These are phyloP conservation scores for Lathronympha strigana DNA, from an alignment of 2,888 invertebrate species.

Conservation along the genomic window DNA sequence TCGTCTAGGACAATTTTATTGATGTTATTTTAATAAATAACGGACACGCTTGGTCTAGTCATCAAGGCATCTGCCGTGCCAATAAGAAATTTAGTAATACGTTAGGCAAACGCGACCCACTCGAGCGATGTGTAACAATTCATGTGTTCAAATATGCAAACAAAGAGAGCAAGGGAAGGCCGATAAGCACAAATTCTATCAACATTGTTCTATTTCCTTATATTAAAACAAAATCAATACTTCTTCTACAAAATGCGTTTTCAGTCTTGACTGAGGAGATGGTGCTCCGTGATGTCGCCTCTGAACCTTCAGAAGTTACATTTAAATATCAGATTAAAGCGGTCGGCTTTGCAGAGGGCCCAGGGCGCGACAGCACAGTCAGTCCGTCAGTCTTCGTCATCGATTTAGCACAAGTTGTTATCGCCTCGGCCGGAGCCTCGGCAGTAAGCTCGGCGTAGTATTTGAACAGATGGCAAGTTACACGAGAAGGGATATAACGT, in stretches of 20 bases:
- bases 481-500: constrained; percentile 64
- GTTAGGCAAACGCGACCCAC: constrained; percentile 63
- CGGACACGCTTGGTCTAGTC: constrained; percentile 62
- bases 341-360: neutral
- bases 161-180: constrained; percentile 77
- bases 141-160: constrained; percentile 71
- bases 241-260: constrained; percentile 72
- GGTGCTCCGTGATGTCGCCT: constrained; percentile 51
- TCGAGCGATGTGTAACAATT: constrained; percentile 65
- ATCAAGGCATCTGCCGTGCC: constrained; percentile 56
- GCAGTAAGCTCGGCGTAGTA: constrained; percentile 44
- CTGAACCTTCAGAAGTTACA: neutral
- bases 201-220: constrained; percentile 48
- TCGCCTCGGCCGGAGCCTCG: constrained; percentile 6
- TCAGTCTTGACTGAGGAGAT: constrained; percentile 68
- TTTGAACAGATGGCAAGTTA: constrained; percentile 77
- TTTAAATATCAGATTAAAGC: neutral
- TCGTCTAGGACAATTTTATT: constrained; percentile 78
- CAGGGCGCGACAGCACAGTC: constrained; percentile 16
- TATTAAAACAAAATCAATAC: constrained; percentile 63
- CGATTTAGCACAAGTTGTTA: constrained; percentile 56
- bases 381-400: constrained; percentile 65
- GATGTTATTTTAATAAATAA: constrained; percentile 63
- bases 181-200: constrained; percentile 52
- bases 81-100: constrained; percentile 45